Evolutionary conservation across 2,797 vertebrate genomes (phyloP).

Genomic region (Gila robusta): DNA sequence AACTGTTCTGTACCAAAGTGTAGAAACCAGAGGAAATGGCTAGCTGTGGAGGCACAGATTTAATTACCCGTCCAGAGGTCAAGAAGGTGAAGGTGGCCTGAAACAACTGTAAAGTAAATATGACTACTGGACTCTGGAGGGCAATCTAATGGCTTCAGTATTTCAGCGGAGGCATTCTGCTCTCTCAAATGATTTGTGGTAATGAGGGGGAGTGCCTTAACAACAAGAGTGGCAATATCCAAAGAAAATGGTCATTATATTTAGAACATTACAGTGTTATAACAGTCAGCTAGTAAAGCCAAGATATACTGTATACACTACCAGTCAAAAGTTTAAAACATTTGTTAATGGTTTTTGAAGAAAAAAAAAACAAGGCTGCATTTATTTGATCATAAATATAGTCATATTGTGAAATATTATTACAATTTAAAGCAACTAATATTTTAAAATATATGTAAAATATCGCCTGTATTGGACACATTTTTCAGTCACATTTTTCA

Average conservation of each 20-base stretch:
- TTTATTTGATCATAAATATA: background rate
- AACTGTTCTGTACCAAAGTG: slow-evolving; percentile 46
- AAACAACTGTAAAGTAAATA: slow-evolving; percentile 57
- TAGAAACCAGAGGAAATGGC: slow-evolving; percentile 50
- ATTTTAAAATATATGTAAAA: background rate
- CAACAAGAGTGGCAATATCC: background rate
- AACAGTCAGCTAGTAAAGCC: background rate
- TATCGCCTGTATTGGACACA: background rate
- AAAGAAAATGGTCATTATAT: background rate
- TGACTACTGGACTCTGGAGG: slow-evolving; percentile 47
- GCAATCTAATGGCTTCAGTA: slow-evolving; percentile 44
- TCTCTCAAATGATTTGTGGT: slow-evolving; percentile 44
- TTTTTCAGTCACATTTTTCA: background rate
- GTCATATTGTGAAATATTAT: background rate
- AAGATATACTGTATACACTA: background rate
- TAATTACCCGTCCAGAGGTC: slow-evolving; percentile 63
- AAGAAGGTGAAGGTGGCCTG: slow-evolving; percentile 51
- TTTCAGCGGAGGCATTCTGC: slow-evolving; percentile 19
- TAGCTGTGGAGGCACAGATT: slow-evolving; percentile 62
- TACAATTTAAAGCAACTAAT: background rate
- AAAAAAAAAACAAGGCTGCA: background rate
- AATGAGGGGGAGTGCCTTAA: background rate
- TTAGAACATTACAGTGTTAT: background rate
- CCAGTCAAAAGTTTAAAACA: background rate
- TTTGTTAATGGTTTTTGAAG: background rate